These are phyloP conservation scores for Drosophila cracens DNA, from an alignment of 2,888 invertebrate species.

Conservation along the genomic window DNA sequence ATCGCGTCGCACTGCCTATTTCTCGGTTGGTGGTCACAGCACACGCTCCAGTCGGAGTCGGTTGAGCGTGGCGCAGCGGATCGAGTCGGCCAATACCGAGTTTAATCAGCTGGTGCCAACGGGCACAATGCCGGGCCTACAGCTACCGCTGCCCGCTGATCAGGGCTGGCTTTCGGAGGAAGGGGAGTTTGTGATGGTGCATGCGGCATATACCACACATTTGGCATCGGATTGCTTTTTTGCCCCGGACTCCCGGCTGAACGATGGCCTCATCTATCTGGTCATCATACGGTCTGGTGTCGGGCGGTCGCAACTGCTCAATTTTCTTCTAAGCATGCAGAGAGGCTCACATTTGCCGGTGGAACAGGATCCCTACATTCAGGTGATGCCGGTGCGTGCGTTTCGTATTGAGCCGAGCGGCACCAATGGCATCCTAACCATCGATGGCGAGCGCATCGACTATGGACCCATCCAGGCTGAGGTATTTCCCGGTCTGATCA, in stretches of 20 bases:
- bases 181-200: slow-evolving; percentile 91
- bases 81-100: slow-evolving; percentile 77
- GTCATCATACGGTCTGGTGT: slow-evolving; percentile 92
- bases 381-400: slow-evolving; percentile 94
- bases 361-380: slow-evolving; percentile 88
- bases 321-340: slow-evolving; percentile 92
- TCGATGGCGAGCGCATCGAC: slow-evolving; percentile 96
- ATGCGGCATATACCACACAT: slow-evolving; percentile 95
- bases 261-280: slow-evolving; percentile 97
- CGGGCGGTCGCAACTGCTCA: slow-evolving; percentile 90
- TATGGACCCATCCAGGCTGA: slow-evolving; percentile 96
- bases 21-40: slow-evolving; percentile 91
- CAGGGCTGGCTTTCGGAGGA: slow-evolving; percentile 91
- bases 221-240: slow-evolving; percentile 93
- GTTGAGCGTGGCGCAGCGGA: slow-evolving; percentile 61
- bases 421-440: slow-evolving; percentile 91
- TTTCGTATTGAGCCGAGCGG: slow-evolving; percentile 94
- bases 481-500: slow-evolving; percentile 91
- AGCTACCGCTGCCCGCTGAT: slow-evolving; percentile 88
- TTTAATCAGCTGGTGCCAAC: slow-evolving; percentile 57
- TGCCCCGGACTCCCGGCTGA: slow-evolving; percentile 93
- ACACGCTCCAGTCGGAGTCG: slow-evolving; percentile 85
- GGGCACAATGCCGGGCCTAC: slow-evolving; percentile 85
- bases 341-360: slow-evolving; percentile 93
- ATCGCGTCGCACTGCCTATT: slow-evolving; percentile 91